Evolutionary conservation across 1,140 invertebrate genomes (phyloP).

Genomic region (Bacillus rossius): DNA sequence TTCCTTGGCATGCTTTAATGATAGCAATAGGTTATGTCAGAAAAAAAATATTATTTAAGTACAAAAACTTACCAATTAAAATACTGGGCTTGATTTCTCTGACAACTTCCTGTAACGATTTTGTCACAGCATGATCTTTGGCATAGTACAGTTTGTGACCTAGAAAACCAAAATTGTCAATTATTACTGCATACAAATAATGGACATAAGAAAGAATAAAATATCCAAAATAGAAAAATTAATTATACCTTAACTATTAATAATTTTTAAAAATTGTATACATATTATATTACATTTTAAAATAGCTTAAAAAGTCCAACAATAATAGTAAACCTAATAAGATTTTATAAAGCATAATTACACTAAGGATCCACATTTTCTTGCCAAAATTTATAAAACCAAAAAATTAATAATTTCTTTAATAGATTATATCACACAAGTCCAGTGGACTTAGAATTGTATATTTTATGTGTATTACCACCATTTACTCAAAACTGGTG

Average conservation of each 20-base stretch:
- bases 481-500: no score
- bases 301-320: neutral
- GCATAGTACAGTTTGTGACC: constrained; percentile 74
- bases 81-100: constrained; percentile 72
- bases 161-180: constrained; percentile 47
- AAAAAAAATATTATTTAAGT: neutral
- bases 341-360: no score
- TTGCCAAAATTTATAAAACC: no score
- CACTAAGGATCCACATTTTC: no score
- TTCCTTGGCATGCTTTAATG: no score
- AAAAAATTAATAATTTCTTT: no score
- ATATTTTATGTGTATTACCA: no score
- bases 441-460: no score
- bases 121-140: constrained; percentile 60
- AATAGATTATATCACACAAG: no score
- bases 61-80: constrained; percentile 62
- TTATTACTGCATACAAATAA: neutral
- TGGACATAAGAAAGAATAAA: neutral
- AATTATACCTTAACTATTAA: neutral
- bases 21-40: no score
- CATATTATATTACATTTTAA: neutral
- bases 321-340: neutral
- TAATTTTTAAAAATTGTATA: neutral
- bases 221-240: neutral
- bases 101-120: constrained; percentile 70